Conservation (phyloP, 2,113 vertebrate species). For the Alethe diademata region DNA sequence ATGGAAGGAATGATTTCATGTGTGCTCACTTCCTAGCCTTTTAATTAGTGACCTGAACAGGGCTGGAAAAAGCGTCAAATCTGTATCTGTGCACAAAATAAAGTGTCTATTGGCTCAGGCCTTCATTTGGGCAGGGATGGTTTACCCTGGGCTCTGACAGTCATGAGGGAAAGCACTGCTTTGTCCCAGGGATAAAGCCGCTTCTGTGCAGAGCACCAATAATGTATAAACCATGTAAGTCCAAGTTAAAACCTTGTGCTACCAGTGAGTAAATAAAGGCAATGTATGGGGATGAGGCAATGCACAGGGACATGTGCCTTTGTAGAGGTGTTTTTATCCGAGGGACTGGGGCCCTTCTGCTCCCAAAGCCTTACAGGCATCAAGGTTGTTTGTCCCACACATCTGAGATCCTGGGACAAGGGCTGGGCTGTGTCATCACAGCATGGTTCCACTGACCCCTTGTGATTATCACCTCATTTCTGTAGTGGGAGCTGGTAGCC, state of each 20-base stretch:
- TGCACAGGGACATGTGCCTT: background rate
- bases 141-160: background rate
- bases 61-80: conserved; percentile 49
- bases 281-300: fast-evolving
- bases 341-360: background rate
- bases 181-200: background rate
- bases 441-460: background rate
- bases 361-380: background rate
- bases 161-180: background rate
- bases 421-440: background rate
- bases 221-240: background rate
- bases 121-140: background rate
- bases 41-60: conserved; percentile 33
- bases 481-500: background rate
- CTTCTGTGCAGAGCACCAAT: background rate
- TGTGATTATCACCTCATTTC: background rate
- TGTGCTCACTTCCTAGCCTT: conserved; percentile 74
- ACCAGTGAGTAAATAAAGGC: background rate
- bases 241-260: background rate
- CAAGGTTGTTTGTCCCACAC: background rate
- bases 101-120: background rate
- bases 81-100: conserved; percentile 35
- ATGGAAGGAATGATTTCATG: conserved; percentile 79
- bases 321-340: background rate
- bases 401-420: background rate